phyloP scores from a whole-genome alignment of 2,888 invertebrate species.

The Hymenopus coronatus region DNA sequence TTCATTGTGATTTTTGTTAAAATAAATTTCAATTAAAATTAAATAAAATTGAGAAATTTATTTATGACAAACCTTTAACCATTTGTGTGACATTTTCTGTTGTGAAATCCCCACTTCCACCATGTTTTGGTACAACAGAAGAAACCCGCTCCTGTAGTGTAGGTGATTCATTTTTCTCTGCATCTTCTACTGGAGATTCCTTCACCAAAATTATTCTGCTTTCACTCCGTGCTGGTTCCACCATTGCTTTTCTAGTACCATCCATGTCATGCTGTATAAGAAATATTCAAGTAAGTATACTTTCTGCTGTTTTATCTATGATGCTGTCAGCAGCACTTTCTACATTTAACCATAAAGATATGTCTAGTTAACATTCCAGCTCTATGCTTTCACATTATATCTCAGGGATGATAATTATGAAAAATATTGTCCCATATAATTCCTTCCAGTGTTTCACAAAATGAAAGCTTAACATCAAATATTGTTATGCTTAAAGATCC shows the following conservation, averaged over 20 bases:
- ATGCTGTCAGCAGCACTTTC: too few relatives aligned
- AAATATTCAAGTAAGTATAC: neutral
- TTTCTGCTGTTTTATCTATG: too few relatives aligned
- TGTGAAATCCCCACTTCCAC: neutral
- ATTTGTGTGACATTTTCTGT: neutral
- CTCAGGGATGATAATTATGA: too few relatives aligned
- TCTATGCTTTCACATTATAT: too few relatives aligned
- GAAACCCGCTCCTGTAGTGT: neutral
- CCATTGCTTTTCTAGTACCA: neutral
- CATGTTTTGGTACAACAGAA: neutral
- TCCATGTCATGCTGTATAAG: neutral
- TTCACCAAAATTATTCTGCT: constrained; percentile 9
- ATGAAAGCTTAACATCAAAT: too few relatives aligned
- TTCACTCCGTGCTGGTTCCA: neutral
- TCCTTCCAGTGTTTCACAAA: too few relatives aligned
- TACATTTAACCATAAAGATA: too few relatives aligned
- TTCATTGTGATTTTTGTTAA: too few relatives aligned
- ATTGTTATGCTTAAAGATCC: too few relatives aligned
- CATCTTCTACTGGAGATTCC: neutral
- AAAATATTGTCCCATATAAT: too few relatives aligned
- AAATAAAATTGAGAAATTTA: neutral
- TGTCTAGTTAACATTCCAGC: too few relatives aligned
- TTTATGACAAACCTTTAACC: neutral
- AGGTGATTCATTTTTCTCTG: neutral
- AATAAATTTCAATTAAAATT: too few relatives aligned